These are phyloP conservation scores for Tarsius wallacei DNA, from an alignment of 2,797 vertebrate genomes.

Conservation along the genomic window DNA sequence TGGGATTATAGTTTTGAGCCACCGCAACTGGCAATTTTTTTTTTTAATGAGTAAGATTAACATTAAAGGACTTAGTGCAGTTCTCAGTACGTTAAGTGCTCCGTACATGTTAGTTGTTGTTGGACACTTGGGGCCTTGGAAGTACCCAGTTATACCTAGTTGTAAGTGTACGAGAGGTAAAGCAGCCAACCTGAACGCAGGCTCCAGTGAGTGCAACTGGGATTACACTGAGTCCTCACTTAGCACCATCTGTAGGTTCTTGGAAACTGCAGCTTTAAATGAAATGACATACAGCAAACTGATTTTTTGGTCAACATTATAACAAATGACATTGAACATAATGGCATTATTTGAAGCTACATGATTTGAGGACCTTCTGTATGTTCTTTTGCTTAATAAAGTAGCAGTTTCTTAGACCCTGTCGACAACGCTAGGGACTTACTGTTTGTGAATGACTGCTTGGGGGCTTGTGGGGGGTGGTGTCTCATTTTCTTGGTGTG, in stretches of 20 bases:
- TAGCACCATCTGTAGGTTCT: neutral
- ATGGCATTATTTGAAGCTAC: neutral
- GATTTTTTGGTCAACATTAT: neutral
- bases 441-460: neutral
- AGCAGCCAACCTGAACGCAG: neutral
- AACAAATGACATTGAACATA: neutral
- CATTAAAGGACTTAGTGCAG: neutral
- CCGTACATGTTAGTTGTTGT: neutral
- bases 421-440: neutral
- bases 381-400: neutral
- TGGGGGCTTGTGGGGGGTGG: neutral
- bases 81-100: neutral
- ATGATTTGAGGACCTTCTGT: neutral
- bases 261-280: neutral
- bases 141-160: neutral
- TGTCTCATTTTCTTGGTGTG: slow-evolving; percentile 3
- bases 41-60: neutral
- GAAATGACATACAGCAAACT: neutral
- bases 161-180: neutral
- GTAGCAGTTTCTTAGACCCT: neutral
- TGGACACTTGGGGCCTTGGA: neutral
- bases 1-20: too few species aligned
- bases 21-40: too few species aligned
- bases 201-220: neutral
- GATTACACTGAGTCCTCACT: neutral